Conservation (phyloP, 2,888 invertebrate genomes). For the Leucoptera coffeella region DNA sequence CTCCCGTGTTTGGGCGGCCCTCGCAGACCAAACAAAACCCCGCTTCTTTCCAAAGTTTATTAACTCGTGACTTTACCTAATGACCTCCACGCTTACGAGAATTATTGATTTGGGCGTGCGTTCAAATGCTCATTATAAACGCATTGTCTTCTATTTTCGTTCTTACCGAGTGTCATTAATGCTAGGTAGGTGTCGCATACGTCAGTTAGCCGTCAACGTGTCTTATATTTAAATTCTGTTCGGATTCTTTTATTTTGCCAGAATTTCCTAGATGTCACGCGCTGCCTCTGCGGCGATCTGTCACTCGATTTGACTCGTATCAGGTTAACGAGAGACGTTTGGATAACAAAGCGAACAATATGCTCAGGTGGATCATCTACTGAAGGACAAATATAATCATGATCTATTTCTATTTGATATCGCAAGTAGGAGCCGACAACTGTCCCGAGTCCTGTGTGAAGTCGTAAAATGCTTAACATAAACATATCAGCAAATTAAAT, state of each 20-base stretch:
- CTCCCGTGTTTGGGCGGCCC: conserved; percentile 31
- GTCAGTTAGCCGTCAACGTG: conserved; percentile 5
- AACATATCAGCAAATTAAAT: too few relatives aligned
- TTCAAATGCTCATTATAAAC: too few relatives aligned
- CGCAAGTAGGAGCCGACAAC: too few relatives aligned
- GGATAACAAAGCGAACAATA: too few relatives aligned
- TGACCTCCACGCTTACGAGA: neutral
- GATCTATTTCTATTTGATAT: too few relatives aligned
- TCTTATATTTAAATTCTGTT: conserved; percentile 1
- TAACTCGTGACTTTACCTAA: neutral
- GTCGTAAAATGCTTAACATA: too few relatives aligned
- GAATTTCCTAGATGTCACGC: conserved; percentile 1
- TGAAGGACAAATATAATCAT: too few relatives aligned
- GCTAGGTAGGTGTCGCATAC: conserved; percentile 3
- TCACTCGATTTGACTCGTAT: conserved; percentile 33
- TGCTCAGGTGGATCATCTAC: too few relatives aligned
- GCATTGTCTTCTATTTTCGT: conserved; percentile 3
- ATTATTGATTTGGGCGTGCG: too few relatives aligned
- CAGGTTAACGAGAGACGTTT: too few relatives aligned
- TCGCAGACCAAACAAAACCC: conserved; percentile 30
- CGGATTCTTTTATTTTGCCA: conserved; percentile 6
- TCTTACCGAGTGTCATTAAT: conserved; percentile 3
- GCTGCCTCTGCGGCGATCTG: conserved; percentile 14
- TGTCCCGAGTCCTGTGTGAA: too few relatives aligned
- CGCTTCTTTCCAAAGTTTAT: too few relatives aligned